Evolutionary conservation across 2,888 invertebrate species (phyloP).

Genomic region (Holacanthella duospinosa): DNA sequence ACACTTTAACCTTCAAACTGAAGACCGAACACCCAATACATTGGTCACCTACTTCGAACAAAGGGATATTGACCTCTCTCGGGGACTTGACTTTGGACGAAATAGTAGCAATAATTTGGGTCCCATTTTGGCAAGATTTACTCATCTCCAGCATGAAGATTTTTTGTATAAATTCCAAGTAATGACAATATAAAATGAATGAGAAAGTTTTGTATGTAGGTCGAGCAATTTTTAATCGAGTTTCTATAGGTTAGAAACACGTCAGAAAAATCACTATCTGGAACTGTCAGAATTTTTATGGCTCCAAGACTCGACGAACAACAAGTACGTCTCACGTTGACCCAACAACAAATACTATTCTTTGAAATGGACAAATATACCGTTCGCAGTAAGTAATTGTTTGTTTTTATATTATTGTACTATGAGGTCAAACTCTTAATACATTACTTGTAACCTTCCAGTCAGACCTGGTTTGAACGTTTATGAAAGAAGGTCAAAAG

Average conservation of each 20-base stretch:
- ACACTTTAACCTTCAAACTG: constrained; percentile 43
- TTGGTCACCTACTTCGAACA: constrained; percentile 68
- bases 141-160: constrained; percentile 38
- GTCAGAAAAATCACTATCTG: constrained; percentile 44
- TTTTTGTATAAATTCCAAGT: constrained; percentile 39
- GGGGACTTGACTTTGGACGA: constrained; percentile 62
- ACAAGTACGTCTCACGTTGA: constrained; percentile 52
- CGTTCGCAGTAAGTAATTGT: constrained; percentile 48
- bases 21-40: constrained; percentile 46
- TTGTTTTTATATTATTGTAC: background rate
- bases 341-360: constrained; percentile 55
- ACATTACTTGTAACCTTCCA: constrained; percentile 39
- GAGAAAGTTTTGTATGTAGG: background rate
- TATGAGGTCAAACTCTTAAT: background rate
- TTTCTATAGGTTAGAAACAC: constrained; percentile 37
- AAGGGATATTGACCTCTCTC: constrained; percentile 62
- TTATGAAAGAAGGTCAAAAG: constrained; percentile 54
- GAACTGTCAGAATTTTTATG: constrained; percentile 60
- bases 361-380: constrained; percentile 64
- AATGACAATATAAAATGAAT: background rate
- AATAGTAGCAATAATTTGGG: constrained; percentile 13
- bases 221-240: background rate
- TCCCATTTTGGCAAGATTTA: constrained; percentile 35
- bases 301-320: constrained; percentile 58
- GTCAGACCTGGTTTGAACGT: constrained; percentile 51